Evolutionary conservation across 2,113 vertebrate species (phyloP).

Genomic region (Phaethon lepturus): DNA sequence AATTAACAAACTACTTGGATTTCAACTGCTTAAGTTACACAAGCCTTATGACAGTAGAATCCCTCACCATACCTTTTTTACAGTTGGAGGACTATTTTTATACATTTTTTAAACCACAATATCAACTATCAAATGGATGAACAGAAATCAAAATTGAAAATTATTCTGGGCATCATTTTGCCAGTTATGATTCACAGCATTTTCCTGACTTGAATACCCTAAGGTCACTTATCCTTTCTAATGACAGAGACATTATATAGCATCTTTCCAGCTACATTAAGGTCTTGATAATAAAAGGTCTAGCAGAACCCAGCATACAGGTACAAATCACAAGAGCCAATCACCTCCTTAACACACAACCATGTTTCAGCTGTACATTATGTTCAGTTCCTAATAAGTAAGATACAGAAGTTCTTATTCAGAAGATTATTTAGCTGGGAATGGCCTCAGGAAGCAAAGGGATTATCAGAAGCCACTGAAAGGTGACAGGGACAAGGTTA

Average conservation of each 20-base stretch:
- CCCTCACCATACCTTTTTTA: background rate
- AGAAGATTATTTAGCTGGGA: background rate
- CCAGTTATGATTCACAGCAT: constrained; percentile 29
- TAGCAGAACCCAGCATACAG: background rate
- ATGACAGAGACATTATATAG: background rate
- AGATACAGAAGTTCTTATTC: background rate
- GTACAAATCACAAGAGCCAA: constrained; percentile 6
- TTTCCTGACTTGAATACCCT: constrained; percentile 57
- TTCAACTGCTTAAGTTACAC: background rate
- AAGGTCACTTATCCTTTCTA: constrained; percentile 19
- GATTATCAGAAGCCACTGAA: background rate
- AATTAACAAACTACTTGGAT: background rate
- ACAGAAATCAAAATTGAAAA: background rate
- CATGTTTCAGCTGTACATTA: background rate
- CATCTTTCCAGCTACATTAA: constrained; percentile 21
- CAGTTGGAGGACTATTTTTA: background rate
- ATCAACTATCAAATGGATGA: background rate
- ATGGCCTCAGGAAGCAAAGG: background rate
- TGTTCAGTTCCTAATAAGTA: background rate
- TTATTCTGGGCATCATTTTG: background rate
- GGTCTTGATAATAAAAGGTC: constrained; percentile 36
- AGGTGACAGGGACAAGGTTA: background rate
- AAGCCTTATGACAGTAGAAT: background rate
- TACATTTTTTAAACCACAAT: background rate
- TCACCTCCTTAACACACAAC: background rate